Percentiles rank a stretch among this genome's conserved stretches.
phyloP scores from a whole-genome alignment of 2,113 vertebrate genomes.

The Synodontis membranacea region DNA sequence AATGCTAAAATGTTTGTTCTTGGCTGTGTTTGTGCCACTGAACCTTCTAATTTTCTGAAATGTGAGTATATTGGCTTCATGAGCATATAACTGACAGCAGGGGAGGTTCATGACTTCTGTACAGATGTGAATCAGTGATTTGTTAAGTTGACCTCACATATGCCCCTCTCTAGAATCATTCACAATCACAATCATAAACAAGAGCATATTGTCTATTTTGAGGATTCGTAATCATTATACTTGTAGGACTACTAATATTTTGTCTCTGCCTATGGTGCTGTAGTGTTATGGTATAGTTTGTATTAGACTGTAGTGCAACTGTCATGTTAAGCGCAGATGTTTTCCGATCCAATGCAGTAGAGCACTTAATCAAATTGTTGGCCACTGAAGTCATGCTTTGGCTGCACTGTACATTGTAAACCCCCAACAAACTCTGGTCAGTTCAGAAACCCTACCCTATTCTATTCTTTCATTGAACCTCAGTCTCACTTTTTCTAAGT shows the following conservation, averaged over 20 bases:
- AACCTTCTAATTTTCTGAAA: conserved; percentile 32
- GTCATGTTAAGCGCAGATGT: conserved; percentile 17
- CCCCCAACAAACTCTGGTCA: background rate
- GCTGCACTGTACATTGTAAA: background rate
- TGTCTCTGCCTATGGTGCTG: background rate
- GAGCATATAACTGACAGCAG: background rate
- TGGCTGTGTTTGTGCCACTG: conserved; percentile 24
- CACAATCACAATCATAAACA: too few species aligned
- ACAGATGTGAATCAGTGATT: conserved; percentile 6
- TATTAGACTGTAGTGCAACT: background rate
- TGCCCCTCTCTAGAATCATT: background rate
- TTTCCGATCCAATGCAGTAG: background rate
- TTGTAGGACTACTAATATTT: background rate
- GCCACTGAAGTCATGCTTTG: conserved; percentile 24
- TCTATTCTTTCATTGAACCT: background rate
- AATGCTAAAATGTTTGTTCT: conserved; percentile 36
- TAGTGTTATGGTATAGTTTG: background rate
- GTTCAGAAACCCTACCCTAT: background rate
- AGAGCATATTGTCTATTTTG: background rate
- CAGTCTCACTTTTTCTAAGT: background rate
- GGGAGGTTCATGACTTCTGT: background rate
- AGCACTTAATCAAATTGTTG: conserved; percentile 8
- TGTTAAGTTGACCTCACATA: conserved; percentile 13
- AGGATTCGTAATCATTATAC: background rate
- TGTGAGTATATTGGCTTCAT: background rate